Conservation (phyloP, 1,140 invertebrate genomes). For the Leptinotarsa lineolata region DNA sequence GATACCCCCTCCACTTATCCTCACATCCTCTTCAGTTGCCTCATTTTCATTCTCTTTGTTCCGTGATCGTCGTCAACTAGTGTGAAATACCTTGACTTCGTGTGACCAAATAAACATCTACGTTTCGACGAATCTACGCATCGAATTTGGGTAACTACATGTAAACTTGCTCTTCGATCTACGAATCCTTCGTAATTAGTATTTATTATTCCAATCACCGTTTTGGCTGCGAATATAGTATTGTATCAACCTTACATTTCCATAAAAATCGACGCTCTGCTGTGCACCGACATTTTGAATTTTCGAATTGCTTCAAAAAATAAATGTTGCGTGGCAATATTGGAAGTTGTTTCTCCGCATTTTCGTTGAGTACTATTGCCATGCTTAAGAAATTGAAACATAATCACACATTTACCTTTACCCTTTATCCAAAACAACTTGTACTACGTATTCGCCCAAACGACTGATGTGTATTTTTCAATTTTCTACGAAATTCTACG, state of each 20-base stretch:
- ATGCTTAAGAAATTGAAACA: constrained; percentile 34
- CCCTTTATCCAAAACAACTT: constrained; percentile 25
- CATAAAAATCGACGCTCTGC: constrained; percentile 43
- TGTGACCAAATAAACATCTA: constrained; percentile 7
- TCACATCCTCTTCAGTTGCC: not conserved
- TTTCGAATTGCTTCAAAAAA: constrained; percentile 40
- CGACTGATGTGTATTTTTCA: constrained; percentile 41
- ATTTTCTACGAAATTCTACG: constrained; percentile 51
- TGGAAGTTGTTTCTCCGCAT: constrained; percentile 24
- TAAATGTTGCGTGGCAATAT: not conserved
- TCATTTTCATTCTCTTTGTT: not conserved
- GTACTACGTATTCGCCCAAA: constrained; percentile 53
- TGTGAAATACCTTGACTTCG: not conserved
- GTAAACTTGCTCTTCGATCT: constrained; percentile 51
- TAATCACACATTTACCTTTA: constrained; percentile 34
- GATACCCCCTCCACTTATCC: not conserved
- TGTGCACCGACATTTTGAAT: constrained; percentile 48
- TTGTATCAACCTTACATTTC: constrained; percentile 35
- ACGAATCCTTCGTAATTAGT: constrained; percentile 52
- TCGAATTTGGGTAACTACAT: constrained; percentile 56
- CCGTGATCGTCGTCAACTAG: not conserved
- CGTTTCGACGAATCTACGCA: constrained; percentile 17
- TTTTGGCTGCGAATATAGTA: constrained; percentile 54
- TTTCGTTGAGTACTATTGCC: constrained; percentile 44
- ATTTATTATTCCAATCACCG: constrained; percentile 43